Evolutionary conservation across 2,888 invertebrate genomes (phyloP).

Genomic region (Campaea margaritaria): DNA sequence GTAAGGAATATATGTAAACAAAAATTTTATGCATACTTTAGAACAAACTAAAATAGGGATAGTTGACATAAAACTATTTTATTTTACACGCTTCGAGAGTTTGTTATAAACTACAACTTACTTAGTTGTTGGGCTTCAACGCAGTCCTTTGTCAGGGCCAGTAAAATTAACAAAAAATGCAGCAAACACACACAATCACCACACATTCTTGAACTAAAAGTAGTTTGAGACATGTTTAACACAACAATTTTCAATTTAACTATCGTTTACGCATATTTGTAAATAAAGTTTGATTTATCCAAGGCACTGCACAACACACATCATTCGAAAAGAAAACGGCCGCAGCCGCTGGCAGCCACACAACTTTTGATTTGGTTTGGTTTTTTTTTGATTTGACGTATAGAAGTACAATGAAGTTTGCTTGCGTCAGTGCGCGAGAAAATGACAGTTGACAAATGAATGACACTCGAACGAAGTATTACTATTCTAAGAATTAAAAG

Average conservation of each 20-base stretch:
- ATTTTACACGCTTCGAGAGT: not conserved
- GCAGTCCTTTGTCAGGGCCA: slow-evolving; percentile 72
- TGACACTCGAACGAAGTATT: no score
- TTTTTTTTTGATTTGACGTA: no score
- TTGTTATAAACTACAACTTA: slow-evolving; percentile 55
- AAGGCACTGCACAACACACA: slow-evolving; percentile 32
- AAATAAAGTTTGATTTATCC: slow-evolving; percentile 28
- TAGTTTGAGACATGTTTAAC: slow-evolving; percentile 54
- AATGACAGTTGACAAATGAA: no score
- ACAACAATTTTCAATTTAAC: slow-evolving; percentile 31
- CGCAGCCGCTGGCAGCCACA: slow-evolving; percentile 24
- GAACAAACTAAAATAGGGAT: no score
- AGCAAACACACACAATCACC: slow-evolving; percentile 66
- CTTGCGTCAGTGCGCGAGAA: no score
- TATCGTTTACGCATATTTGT: slow-evolving; percentile 36
- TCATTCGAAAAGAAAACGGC: slow-evolving; percentile 29
- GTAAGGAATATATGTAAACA: no score
- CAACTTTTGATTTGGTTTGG: not conserved
- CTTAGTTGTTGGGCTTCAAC: slow-evolving; percentile 68
- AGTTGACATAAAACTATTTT: not conserved
- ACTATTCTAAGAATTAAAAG: no score
- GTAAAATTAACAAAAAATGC: slow-evolving; percentile 72
- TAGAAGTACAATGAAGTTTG: no score
- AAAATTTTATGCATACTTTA: no score
- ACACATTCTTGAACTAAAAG: slow-evolving; percentile 69